These are phyloP conservation scores for Entomyzon cyanotis DNA, from an alignment of 2,113 vertebrate species.

Conservation along the genomic window DNA sequence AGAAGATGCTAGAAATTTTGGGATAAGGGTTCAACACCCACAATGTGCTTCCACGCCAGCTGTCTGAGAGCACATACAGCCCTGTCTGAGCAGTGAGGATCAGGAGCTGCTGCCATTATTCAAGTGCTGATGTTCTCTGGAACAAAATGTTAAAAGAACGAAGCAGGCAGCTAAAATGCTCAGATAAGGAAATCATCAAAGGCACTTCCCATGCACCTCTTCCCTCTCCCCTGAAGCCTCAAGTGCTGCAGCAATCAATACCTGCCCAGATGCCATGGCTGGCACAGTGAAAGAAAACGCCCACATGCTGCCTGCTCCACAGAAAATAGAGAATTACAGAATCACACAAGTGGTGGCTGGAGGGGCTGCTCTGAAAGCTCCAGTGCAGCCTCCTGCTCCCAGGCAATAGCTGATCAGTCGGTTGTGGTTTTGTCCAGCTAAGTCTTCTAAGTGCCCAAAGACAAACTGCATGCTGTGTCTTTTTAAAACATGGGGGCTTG, in stretches of 20 bases:
- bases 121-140: neutral
- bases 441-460: neutral
- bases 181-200: neutral
- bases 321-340: neutral
- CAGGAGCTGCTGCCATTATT: neutral
- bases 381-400: neutral
- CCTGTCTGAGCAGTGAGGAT: neutral
- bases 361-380: neutral
- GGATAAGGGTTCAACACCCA: neutral
- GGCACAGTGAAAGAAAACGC: neutral
- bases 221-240: neutral
- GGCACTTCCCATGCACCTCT: neutral
- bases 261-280: neutral
- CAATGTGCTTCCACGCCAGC: rapidly evolving
- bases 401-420: neutral
- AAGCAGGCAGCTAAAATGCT: neutral
- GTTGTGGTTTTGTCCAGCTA: neutral
- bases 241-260: conserved; percentile 9
- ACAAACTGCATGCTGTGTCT: rapidly evolving
- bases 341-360: neutral
- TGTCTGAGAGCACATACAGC: neutral
- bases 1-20: neutral
- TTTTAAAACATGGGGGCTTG: rapidly evolving
- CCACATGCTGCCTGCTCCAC: neutral
- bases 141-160: neutral